phyloP scores from a whole-genome alignment of 2,888 invertebrate genomes.

The Dysmachus trigonus region DNA sequence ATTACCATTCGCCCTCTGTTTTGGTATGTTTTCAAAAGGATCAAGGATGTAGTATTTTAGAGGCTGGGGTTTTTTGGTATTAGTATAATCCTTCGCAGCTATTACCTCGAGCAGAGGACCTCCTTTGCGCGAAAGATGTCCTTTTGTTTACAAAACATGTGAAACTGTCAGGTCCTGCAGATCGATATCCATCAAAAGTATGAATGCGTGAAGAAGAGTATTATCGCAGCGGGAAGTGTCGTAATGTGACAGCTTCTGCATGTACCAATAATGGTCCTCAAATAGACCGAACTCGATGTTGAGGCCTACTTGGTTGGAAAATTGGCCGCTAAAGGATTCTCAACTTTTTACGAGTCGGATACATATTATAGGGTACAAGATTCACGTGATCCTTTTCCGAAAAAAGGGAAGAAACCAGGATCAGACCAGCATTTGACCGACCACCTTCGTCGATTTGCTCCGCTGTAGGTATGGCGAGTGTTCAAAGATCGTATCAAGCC shows the following conservation, averaged over 20 bases:
- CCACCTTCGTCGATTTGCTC: conserved; percentile 17
- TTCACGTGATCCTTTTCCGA: not conserved
- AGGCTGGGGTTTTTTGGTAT: not conserved
- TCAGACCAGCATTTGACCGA: not conserved
- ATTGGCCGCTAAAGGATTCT: not conserved
- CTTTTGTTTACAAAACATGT: conserved; percentile 37
- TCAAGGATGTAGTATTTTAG: not conserved
- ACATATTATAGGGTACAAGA: not conserved
- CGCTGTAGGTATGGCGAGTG: conserved; percentile 11
- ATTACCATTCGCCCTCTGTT: conserved; percentile 2
- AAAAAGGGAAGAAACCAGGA: not conserved
- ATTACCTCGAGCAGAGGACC: not conserved
- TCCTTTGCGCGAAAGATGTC: not conserved
- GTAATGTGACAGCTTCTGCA: conserved; percentile 46
- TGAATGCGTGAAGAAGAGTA: not conserved
- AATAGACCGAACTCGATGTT: conserved; percentile 9
- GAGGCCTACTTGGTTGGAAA: not conserved
- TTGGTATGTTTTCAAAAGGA: not conserved
- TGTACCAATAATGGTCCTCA: conserved; percentile 2
- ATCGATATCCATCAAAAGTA: conserved; percentile 35
- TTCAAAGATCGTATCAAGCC: not conserved
- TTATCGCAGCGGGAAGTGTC: conserved; percentile 37
- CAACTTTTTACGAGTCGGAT: not conserved
- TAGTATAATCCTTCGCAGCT: conserved; percentile 16
- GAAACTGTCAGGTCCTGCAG: conserved; percentile 20